Evolutionary conservation across 1,140 invertebrate genomes (phyloP).

Genomic region (Monochamus saltuarius): DNA sequence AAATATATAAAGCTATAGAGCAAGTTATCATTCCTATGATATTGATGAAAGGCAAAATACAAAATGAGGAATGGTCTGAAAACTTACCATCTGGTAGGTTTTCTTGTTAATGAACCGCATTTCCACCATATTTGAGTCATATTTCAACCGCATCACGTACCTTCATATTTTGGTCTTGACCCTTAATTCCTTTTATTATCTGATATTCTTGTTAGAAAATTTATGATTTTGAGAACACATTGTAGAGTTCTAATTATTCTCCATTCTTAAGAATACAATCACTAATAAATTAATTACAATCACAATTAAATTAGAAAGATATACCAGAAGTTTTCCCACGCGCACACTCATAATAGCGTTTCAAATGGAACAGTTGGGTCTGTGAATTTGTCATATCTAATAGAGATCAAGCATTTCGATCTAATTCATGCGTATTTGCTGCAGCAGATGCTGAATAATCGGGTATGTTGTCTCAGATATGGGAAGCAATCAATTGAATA

Average conservation of each 20-base stretch:
- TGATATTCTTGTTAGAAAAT: no score
- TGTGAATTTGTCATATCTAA: no score
- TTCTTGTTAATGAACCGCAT: slow-evolving; percentile 45
- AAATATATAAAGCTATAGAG: slow-evolving; percentile 50
- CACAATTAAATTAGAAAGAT: no score
- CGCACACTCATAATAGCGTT: slow-evolving; percentile 50
- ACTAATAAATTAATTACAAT: no score
- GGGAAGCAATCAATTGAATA: no score
- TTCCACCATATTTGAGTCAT: slow-evolving; percentile 43
- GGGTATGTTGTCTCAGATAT: no score
- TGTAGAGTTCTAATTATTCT: no score
- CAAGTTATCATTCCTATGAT: slow-evolving; percentile 46
- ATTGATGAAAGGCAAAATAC: slow-evolving; percentile 47
- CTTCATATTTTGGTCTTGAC: slow-evolving; percentile 48
- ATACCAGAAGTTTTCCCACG: slow-evolving; percentile 46
- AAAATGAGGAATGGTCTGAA: slow-evolving; percentile 38
- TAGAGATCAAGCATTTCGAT: no score
- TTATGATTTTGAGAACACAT: no score
- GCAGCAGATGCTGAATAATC: no score
- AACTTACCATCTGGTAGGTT: slow-evolving; percentile 43
- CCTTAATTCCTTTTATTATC: slow-evolving; percentile 41
- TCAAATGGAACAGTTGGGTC: slow-evolving; percentile 52
- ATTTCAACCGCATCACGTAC: slow-evolving; percentile 43
- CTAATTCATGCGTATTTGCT: no score
- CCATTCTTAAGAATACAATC: no score